Evolutionary conservation across 2,113 vertebrate genomes (phyloP).

Genomic region (Sinocyclocheilus maitianheensis): DNA sequence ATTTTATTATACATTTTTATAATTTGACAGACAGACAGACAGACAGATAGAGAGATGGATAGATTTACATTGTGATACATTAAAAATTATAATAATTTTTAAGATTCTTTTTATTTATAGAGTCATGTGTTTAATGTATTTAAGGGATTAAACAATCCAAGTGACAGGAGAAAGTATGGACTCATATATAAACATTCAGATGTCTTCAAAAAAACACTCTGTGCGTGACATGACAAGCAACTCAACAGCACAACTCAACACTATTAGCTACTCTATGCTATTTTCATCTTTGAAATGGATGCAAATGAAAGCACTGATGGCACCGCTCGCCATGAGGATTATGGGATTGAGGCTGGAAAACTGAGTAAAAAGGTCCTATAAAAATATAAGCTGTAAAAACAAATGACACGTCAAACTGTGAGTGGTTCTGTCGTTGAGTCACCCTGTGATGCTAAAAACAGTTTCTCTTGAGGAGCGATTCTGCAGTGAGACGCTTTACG

Average conservation of each 20-base stretch:
- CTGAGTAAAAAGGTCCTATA: neutral
- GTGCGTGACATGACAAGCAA: too few relatives aligned
- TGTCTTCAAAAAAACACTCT: too few relatives aligned
- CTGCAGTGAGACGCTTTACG: constrained; percentile 19
- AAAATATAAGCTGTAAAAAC: neutral
- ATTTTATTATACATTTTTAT: too few relatives aligned
- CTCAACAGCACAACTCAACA: too few relatives aligned
- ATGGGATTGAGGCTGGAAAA: constrained; percentile 17
- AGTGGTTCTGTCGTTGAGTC: constrained; percentile 28
- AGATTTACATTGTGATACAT: too few relatives aligned
- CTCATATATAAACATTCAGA: neutral
- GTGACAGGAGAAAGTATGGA: too few relatives aligned
- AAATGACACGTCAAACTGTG: constrained; percentile 13
- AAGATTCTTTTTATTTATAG: too few relatives aligned
- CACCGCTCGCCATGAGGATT: neutral
- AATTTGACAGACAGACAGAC: too few relatives aligned
- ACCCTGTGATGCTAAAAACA: constrained; percentile 15
- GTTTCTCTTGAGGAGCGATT: constrained; percentile 32
- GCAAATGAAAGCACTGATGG: neutral
- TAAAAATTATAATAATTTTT: too few relatives aligned
- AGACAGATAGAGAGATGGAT: too few relatives aligned
- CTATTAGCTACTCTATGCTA: neutral
- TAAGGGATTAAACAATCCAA: too few relatives aligned
- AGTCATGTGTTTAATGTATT: too few relatives aligned
- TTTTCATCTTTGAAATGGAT: constrained; percentile 31